phyloP scores from a whole-genome alignment of 1,140 invertebrate genomes.

The Tetranychus urticae region DNA sequence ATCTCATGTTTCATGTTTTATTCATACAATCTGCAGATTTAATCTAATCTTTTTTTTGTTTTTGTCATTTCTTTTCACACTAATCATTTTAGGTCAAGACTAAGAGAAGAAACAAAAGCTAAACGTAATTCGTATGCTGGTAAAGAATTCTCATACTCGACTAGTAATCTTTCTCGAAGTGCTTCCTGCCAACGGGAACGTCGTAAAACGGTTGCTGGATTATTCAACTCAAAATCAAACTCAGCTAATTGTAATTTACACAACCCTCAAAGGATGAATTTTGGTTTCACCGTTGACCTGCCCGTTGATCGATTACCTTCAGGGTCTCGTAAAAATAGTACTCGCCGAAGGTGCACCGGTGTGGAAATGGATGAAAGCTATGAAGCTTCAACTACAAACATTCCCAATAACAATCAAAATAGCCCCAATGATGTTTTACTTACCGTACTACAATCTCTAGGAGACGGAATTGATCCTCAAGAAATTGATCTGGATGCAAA shows the following conservation, averaged over 20 bases:
- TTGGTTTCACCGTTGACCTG: constrained; percentile 39
- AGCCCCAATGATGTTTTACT: background rate
- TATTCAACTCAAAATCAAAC: background rate
- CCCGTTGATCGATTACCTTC: constrained; percentile 7
- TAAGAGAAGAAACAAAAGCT: background rate
- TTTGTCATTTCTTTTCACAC: too few relatives aligned
- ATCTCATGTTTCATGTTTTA: too few relatives aligned
- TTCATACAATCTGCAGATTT: too few relatives aligned
- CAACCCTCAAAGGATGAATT: constrained; percentile 30
- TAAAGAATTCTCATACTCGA: background rate
- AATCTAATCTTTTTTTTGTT: too few relatives aligned
- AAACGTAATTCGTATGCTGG: constrained; percentile 10
- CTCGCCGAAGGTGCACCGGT: background rate
- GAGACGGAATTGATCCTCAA: background rate
- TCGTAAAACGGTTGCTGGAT: constrained; percentile 11
- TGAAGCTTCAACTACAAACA: background rate
- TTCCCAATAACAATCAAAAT: background rate
- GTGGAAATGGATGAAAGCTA: background rate
- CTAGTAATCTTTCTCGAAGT: background rate
- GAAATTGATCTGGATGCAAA: constrained; percentile 10
- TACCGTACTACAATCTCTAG: background rate
- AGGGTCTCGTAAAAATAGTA: background rate
- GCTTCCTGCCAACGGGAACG: constrained; percentile 1
- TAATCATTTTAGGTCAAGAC: too few relatives aligned
- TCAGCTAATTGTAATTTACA: constrained; percentile 13